These are phyloP conservation scores for Manis javanica DNA, from an alignment of 2,797 vertebrate species.

Conservation along the genomic window DNA sequence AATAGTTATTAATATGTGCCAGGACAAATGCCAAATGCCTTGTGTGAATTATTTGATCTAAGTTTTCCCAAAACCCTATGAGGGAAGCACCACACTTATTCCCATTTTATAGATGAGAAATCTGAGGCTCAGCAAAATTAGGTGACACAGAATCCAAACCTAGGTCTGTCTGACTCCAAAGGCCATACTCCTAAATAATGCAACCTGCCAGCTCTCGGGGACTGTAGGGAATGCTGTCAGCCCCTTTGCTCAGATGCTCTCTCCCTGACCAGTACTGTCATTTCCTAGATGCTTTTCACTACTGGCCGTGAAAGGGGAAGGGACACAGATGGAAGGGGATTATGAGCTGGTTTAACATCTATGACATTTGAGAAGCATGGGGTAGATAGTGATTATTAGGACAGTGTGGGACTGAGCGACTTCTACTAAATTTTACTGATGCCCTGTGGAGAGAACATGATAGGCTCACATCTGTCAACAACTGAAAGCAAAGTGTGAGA, in stretches of 20 bases:
- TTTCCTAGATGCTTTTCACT: background rate
- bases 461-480: background rate
- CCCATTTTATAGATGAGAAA: background rate
- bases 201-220: background rate
- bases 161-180: background rate
- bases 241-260: background rate
- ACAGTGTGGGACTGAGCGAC: background rate
- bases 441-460: background rate
- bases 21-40: background rate
- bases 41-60: background rate
- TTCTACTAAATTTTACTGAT: background rate
- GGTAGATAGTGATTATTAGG: background rate
- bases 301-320: background rate
- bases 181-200: background rate
- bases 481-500: background rate
- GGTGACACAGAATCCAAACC: background rate
- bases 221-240: background rate
- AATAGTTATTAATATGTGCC: background rate
- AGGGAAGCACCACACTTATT: background rate
- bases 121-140: background rate
- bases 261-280: background rate
- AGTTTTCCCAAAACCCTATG: background rate
- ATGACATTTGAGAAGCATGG: background rate
- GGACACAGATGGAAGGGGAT: background rate
- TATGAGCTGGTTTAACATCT: background rate